Conservation (phyloP, 2,797 vertebrate genomes). For the Thaleichthys pacificus region DNA sequence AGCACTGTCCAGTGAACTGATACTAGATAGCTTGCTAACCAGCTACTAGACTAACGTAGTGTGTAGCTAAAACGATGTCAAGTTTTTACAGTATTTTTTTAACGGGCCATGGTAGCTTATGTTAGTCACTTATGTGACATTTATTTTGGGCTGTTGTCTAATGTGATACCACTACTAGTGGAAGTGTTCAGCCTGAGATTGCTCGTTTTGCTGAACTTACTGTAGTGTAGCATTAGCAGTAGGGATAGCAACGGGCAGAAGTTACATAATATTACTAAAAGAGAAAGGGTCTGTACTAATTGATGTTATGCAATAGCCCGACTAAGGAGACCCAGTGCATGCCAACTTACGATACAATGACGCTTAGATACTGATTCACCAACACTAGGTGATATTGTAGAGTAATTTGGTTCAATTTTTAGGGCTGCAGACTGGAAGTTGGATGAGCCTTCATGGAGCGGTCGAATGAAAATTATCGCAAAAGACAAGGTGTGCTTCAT, state of each 20-base stretch:
- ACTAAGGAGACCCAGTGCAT: background rate
- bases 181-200: background rate
- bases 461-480: slow-evolving; percentile 88
- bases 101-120: too few species aligned
- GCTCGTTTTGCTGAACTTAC: background rate
- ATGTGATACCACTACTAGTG: background rate
- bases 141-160: background rate
- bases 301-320: background rate
- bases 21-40: background rate
- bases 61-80: background rate
- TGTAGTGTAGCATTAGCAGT: background rate
- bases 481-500: slow-evolving; percentile 87
- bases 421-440: slow-evolving; percentile 98
- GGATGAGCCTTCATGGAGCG: slow-evolving; percentile 93
- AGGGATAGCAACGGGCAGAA: too few species aligned
- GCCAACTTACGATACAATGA: too few species aligned
- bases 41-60: background rate
- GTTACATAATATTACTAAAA: background rate
- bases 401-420: slow-evolving; percentile 29
- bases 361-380: too few species aligned
- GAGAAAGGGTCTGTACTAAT: background rate
- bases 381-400: background rate
- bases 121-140: background rate
- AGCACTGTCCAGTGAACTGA: background rate
- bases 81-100: too few species aligned